Base-by-base conservation (phyloP, 2,113 vertebrate genomes). In the Heterotis niloticus region DNA sequence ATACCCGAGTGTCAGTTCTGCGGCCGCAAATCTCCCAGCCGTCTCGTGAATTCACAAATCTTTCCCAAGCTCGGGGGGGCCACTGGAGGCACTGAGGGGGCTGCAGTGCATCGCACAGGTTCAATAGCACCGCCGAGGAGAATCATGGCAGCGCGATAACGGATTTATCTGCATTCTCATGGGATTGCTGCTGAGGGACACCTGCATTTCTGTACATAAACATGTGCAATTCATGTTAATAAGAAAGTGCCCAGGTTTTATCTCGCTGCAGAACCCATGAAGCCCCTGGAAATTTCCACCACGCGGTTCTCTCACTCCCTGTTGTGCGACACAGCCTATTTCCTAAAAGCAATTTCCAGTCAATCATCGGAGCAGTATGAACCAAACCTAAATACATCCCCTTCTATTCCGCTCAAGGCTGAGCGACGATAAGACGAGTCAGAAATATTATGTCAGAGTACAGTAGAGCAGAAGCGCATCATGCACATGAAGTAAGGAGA, bases 301-400 rank as follows among this genome's bases (percentile, higher is more conserved):
- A 77, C 79, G 81, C 83, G 88, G 83, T 81, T 87, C 83, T 85
- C 81, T 87, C 34, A 44, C 34, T 44, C 91, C 90, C 85, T 89
- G 87, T 10, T 82, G 66, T 85, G 86, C 78, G 82, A 84, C 85
- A 79, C 82, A 85, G 80, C 52, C 51, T 14, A 81, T 84, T 68
- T 78, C 84, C 81, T 72, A 79, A 87, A 79, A 85, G 79, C 83
- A 81, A 83, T 78, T 84, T 85, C 75, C 83, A 86, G 87, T 90
- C 90, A 84, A 84, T 88, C 84, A 73, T 29, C 20, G 83, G 82
- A 86, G 85, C 86, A 86, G 86, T 44, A 44, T 7, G 34, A 44
- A 44, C 34, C 34, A 88, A 16, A 66, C 57, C 89, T 90, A 88
- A 90, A 91, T 89, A 89, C 89, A 88, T 86, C 65, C 77, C 82